phyloP scores from a whole-genome alignment of 2,797 vertebrate species.

The Tauraco hartlaubi region DNA sequence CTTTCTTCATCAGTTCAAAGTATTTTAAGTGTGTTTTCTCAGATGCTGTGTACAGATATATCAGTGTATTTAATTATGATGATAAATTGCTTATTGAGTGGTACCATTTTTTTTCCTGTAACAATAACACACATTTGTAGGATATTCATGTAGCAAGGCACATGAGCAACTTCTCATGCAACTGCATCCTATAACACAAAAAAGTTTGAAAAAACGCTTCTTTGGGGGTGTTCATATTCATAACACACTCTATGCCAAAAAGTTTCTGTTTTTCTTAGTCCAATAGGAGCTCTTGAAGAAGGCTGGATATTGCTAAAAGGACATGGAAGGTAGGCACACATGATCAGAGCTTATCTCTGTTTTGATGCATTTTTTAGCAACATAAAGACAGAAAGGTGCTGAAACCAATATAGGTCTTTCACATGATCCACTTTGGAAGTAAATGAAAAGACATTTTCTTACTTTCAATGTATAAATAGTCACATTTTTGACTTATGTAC shows the following conservation, averaged over 20 bases:
- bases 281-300: background rate
- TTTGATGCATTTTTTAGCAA: background rate
- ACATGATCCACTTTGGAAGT: background rate
- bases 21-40: slow-evolving; percentile 12
- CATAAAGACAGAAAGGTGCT: background rate
- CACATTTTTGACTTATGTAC: background rate
- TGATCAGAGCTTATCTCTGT: background rate
- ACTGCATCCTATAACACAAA: background rate
- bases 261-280: background rate
- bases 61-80: background rate
- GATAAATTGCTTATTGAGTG: background rate
- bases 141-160: background rate
- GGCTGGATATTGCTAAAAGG: background rate
- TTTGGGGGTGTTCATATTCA: background rate
- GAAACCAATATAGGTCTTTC: background rate
- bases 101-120: background rate
- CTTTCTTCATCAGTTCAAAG: background rate
- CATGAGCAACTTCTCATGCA: background rate
- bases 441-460: background rate
- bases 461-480: background rate
- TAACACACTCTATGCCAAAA: background rate
- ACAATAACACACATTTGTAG: background rate
- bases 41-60: slow-evolving; percentile 5
- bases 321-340: background rate
- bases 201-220: background rate